Percentiles rank a stretch among this genome's conserved stretches.
Evolutionary conservation across 1,140 invertebrate genomes (phyloP).

Genomic region (Calliphora vicina): DNA sequence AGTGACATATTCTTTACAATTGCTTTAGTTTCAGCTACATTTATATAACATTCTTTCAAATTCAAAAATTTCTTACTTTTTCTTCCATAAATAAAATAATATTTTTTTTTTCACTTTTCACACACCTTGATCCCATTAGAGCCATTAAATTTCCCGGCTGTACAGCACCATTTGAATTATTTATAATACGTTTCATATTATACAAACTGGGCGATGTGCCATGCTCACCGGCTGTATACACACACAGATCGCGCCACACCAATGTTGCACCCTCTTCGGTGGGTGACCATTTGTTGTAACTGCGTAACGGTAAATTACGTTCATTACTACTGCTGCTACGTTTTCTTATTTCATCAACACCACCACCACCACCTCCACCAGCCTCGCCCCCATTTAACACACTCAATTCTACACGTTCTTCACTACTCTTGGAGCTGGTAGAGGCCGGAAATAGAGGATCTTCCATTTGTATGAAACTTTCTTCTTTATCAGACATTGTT

Average conservation of each 20-base stretch:
- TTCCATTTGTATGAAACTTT: constrained; percentile 28
- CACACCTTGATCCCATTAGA: constrained; percentile 87
- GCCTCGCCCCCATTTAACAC: constrained; percentile 1
- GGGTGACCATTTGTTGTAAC: constrained; percentile 66
- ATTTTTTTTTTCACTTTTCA: too few species aligned
- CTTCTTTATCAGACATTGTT: constrained; percentile 9
- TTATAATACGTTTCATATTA: constrained; percentile 73
- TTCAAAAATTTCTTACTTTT: too few species aligned
- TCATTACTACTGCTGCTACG: constrained; percentile 54
- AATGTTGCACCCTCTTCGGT: constrained; percentile 71
- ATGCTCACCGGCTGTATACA: constrained; percentile 69
- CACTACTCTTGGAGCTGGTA: neutral
- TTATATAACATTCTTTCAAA: too few species aligned
- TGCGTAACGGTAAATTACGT: constrained; percentile 57
- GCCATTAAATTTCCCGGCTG: constrained; percentile 86
- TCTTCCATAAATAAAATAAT: too few species aligned
- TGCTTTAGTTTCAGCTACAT: too few species aligned
- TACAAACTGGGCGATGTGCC: constrained; percentile 43
- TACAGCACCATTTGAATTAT: constrained; percentile 77
- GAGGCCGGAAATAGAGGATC: constrained; percentile 1
- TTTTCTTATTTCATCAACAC: constrained; percentile 42
- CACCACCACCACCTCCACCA: neutral
- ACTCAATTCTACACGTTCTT: neutral
- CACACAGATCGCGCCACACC: constrained; percentile 77
- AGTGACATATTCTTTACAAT: too few species aligned